phyloP scores from a whole-genome alignment of 2,797 vertebrate species.

The Buphagus erythrorhynchus region DNA sequence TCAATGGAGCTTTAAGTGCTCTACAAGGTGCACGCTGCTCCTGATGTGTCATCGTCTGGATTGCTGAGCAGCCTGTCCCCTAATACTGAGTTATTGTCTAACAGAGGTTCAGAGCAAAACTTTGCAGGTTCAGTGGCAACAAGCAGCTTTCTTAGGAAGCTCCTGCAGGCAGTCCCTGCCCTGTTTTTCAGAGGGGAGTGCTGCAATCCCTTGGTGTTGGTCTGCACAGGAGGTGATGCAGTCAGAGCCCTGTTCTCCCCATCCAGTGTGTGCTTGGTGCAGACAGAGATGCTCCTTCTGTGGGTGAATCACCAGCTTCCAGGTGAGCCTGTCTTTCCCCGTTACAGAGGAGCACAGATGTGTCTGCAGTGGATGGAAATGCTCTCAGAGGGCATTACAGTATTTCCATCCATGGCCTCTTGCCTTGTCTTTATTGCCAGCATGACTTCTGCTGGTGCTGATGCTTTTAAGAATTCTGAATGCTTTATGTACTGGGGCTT shows the following conservation, averaged over 20 bases:
- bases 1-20: not conserved
- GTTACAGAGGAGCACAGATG: not conserved
- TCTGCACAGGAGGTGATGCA: not conserved
- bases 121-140: not conserved
- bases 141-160: not conserved
- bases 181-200: not conserved
- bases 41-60: not conserved
- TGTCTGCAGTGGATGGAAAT: not conserved
- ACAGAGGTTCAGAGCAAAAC: not conserved
- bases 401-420: not conserved
- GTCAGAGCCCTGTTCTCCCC: not conserved
- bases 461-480: constrained; percentile 9
- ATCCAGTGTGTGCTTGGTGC: not conserved
- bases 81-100: not conserved
- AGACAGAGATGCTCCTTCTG: not conserved
- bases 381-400: not conserved
- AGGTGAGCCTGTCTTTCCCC: not conserved
- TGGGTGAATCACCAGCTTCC: not conserved
- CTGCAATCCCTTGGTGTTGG: not conserved
- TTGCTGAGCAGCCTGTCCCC: not conserved
- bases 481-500: not conserved
- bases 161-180: not conserved
- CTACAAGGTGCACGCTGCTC: not conserved
- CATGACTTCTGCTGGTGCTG: not conserved
- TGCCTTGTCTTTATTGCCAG: not conserved